A percentile compares a stretch with the other conserved stretches of the same genome.
Evolutionary conservation across 1,140 invertebrate genomes (phyloP).

Genomic region (Lethocerus indicus): DNA sequence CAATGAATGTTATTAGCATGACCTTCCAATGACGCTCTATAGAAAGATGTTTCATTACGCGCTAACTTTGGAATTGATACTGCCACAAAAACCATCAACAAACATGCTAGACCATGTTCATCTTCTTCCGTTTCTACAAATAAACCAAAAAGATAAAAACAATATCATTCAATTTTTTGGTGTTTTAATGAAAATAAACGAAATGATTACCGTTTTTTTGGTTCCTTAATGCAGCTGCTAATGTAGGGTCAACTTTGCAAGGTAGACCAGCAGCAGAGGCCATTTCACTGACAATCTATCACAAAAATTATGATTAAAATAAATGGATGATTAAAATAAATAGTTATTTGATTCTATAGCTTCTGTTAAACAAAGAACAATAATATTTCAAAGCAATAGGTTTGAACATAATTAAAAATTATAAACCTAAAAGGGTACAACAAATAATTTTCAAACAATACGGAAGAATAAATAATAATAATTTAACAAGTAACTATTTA

Average conservation of each 20-base stretch:
- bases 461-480: neutral
- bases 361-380: neutral
- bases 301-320: neutral
- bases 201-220: constrained; percentile 55
- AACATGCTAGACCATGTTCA: constrained; percentile 85
- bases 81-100: constrained; percentile 97
- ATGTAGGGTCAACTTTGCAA: constrained; percentile 87
- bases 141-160: constrained; percentile 3
- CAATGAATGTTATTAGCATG: constrained; percentile 98
- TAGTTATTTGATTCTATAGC: no score
- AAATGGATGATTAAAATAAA: no score
- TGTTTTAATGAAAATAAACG: neutral
- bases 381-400: neutral
- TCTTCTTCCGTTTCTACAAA: constrained; percentile 46
- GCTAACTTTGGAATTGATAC: constrained; percentile 96
- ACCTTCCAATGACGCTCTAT: constrained; percentile 79
- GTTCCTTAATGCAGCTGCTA: constrained; percentile 69
- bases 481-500: neutral
- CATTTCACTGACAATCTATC: constrained; percentile 82
- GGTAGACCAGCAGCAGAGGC: constrained; percentile 84
- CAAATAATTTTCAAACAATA: neutral
- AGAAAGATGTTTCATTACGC: constrained; percentile 72
- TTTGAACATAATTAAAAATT: neutral
- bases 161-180: constrained; percentile 2
- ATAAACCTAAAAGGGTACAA: neutral